Evolutionary conservation across 2,797 vertebrate genomes (phyloP).

Genomic region (Esox masquinongy): DNA sequence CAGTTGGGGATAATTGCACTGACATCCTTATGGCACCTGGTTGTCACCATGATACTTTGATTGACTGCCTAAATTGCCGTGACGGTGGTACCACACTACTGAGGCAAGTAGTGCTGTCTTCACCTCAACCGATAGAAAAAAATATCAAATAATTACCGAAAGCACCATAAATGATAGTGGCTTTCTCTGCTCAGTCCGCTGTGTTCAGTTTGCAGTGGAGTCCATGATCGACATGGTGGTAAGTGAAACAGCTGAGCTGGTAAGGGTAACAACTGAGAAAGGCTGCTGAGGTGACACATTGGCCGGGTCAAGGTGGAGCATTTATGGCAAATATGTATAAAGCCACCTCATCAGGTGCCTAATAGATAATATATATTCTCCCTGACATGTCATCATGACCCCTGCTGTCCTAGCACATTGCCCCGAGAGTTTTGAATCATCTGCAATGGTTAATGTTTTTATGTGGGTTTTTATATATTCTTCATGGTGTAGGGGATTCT

Average conservation of each 20-base stretch:
- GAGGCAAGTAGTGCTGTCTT: not conserved
- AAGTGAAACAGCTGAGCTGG: constrained; percentile 29
- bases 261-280: constrained; percentile 32
- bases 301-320: constrained; percentile 55
- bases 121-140: constrained; percentile 12
- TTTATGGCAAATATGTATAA: constrained; percentile 61
- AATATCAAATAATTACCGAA: constrained; percentile 25
- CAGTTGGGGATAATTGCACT: constrained; percentile 60
- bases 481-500: constrained; percentile 21
- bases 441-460: constrained; percentile 24
- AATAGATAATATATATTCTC: constrained; percentile 66
- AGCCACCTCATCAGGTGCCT: constrained; percentile 61
- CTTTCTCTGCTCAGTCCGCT: constrained; percentile 15
- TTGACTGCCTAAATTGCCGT: constrained; percentile 30
- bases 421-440: constrained; percentile 50
- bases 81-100: constrained; percentile 23
- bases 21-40: constrained; percentile 33
- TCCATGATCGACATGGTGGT: constrained; percentile 5
- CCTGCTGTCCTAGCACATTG: constrained; percentile 55
- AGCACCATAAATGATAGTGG: constrained; percentile 25
- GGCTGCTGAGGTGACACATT: constrained; percentile 52
- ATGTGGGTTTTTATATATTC: constrained; percentile 30
- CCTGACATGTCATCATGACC: constrained; percentile 65
- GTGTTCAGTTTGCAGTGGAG: constrained; percentile 18
- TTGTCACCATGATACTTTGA: constrained; percentile 49